Percentiles rank a stretch among this genome's conserved stretches.
phyloP scores from a whole-genome alignment of 2,888 invertebrate species.

The Podabrus alpinus region DNA sequence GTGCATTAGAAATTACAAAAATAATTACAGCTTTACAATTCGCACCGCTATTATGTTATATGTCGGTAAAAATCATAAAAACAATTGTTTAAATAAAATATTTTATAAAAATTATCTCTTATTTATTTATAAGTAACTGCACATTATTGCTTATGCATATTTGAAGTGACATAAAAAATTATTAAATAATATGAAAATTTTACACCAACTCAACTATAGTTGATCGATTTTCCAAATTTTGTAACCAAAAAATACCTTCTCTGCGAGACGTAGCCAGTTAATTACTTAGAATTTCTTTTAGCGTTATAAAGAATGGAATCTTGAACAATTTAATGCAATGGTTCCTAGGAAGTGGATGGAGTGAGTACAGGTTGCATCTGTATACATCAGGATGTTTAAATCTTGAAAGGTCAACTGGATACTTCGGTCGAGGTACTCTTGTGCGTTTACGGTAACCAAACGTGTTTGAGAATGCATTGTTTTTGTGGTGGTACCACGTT shows the following conservation, averaged over 20 bases:
- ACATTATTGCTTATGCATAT: background rate
- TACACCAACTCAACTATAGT: background rate
- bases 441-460: constrained; percentile 22
- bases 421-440: constrained; percentile 29
- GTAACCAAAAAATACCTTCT: background rate
- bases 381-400: constrained; percentile 18
- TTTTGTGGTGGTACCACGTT: background rate
- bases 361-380: constrained; percentile 12
- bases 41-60: constrained; percentile 18
- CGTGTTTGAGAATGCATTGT: background rate
- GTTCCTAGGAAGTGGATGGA: constrained; percentile 10
- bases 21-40: constrained; percentile 16
- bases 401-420: constrained; percentile 22
- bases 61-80: constrained; percentile 1
- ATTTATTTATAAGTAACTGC: background rate
- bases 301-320: background rate
- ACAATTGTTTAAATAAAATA: constrained; percentile 7
- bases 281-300: background rate
- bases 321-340: constrained; percentile 7
- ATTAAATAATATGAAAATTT: background rate
- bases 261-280: background rate
- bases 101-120: constrained; percentile 7
- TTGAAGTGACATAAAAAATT: background rate
- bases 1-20: constrained; percentile 20
- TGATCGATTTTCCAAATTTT: background rate